Base-by-base conservation (phyloP, 2,113 vertebrate genomes). In the Pelvicachromis taeniatus region DNA sequence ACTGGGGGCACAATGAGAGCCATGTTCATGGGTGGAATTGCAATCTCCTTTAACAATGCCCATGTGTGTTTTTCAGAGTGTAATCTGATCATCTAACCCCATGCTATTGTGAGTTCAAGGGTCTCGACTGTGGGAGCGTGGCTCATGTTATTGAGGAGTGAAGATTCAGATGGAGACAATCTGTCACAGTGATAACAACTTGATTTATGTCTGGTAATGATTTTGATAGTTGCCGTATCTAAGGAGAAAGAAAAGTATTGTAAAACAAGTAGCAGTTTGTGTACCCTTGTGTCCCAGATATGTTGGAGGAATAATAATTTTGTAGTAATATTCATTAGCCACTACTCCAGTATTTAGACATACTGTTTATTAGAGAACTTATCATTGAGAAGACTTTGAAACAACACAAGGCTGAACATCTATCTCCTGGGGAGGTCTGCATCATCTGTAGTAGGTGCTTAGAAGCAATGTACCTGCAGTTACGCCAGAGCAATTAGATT, bases 21-120 rank as follows among this genome's bases (percentile, higher is more conserved):
- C 88, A 93, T 92, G 94, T 92, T 90, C 88, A 84, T 31, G 86
- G 86, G 55, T 91, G 85, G 89, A 92, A 93, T 87, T 68, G 80
- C 88, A 94, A 78, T 89, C 85, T 90, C 78, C 55, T 63, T 82
- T 86, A 94, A 93, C 93, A 94, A 92, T 93, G 59, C 73, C 85
- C 93, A 92, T 92, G 90, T 94, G 90, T 92, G 86, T 92, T 88
- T 94, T 83, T 26, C 75, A 50, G 79, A 78, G 81, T 88, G 90
- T 91, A 94, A 95, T 93, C 86, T 91, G 93, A 95, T 93, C 86
- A 89, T 86, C 89, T 90, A 84, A 90, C 91, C 86, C 87, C 58
- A 77, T 45, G 80, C 84, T 75, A 88, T 89, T 91, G 85, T 86
- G 84, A 87, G 85, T 93, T 92, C 82, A 91, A 89, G 84, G 91